A percentile compares a stretch with the other conserved stretches of the same genome.
phyloP scores from a whole-genome alignment of 2,113 vertebrate species.

The Triplophysa rosa region DNA sequence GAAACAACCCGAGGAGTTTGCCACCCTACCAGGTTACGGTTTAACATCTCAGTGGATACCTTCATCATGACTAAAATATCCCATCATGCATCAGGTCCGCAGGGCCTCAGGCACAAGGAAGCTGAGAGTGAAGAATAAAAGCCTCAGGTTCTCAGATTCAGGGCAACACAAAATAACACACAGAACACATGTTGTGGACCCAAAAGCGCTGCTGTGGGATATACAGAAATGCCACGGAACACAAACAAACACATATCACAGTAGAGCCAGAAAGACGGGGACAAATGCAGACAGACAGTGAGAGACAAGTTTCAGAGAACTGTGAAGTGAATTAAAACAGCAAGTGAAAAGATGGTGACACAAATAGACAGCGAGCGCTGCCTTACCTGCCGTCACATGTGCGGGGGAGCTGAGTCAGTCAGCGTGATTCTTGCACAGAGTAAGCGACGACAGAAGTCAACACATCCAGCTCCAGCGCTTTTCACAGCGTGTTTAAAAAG shows the following conservation, averaged over 20 bases:
- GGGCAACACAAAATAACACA: no score
- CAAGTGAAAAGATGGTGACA: constrained; percentile 17
- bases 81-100: background rate
- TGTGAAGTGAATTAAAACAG: constrained; percentile 21
- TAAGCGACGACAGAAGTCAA: background rate
- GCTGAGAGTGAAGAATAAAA: background rate
- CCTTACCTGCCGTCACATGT: constrained; percentile 26
- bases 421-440: constrained; percentile 8
- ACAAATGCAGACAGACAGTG: background rate
- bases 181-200: background rate
- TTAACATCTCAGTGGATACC: background rate
- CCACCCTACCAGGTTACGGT: background rate
- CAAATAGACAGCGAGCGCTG: constrained; percentile 8
- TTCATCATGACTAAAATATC: background rate
- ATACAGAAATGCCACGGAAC: background rate
- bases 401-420: constrained; percentile 26
- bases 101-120: background rate
- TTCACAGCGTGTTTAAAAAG: constrained; percentile 4
- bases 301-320: constrained; percentile 18
- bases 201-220: background rate
- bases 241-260: background rate
- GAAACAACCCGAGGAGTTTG: background rate
- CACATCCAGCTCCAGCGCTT: constrained; percentile 20
- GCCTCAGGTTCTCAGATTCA: background rate
- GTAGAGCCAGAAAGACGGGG: background rate